Evolutionary conservation across 1,140 invertebrate genomes (phyloP).

Genomic region (Stegodyphus mimosarum): DNA sequence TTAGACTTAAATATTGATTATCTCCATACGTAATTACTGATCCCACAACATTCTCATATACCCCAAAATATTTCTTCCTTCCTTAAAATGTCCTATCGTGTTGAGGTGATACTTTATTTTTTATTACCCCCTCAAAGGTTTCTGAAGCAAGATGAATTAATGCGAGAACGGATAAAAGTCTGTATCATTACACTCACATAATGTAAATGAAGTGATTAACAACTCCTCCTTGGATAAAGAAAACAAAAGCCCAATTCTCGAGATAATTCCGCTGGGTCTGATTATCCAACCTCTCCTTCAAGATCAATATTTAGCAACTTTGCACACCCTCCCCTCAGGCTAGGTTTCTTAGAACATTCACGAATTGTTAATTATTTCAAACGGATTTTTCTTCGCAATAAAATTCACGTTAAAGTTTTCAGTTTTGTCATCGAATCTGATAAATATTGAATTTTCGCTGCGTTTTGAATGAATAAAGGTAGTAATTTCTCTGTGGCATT

Average conservation of each 20-base stretch:
- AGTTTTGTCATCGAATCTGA: conserved; percentile 4
- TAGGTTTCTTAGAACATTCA: too few species aligned
- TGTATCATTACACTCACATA: conserved; percentile 34
- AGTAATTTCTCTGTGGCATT: conserved; percentile 21
- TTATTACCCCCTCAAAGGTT: too few species aligned
- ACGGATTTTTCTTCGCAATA: too few species aligned
- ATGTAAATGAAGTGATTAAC: conserved; percentile 47
- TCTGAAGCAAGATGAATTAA: too few species aligned
- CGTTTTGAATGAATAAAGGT: conserved; percentile 44
- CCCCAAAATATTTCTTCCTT: too few species aligned
- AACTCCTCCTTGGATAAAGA: background rate
- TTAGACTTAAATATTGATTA: too few species aligned
- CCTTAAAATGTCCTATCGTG: too few species aligned
- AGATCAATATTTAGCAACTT: conserved; percentile 17
- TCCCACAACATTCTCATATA: too few species aligned
- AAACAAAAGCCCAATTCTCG: conserved; percentile 18
- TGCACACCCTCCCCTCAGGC: background rate
- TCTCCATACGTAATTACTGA: too few species aligned
- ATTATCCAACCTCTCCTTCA: conserved; percentile 8
- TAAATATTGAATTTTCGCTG: conserved; percentile 29
- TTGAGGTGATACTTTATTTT: too few species aligned
- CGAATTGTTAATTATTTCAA: too few species aligned
- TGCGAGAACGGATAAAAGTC: conserved; percentile 25
- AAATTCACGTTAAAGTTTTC: too few species aligned
- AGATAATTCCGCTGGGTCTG: conserved; percentile 15